Percentiles rank a stretch among this genome's conserved stretches.
phyloP scores from a whole-genome alignment of 2,113 vertebrate species.

The Callithrix jacchus region DNA sequence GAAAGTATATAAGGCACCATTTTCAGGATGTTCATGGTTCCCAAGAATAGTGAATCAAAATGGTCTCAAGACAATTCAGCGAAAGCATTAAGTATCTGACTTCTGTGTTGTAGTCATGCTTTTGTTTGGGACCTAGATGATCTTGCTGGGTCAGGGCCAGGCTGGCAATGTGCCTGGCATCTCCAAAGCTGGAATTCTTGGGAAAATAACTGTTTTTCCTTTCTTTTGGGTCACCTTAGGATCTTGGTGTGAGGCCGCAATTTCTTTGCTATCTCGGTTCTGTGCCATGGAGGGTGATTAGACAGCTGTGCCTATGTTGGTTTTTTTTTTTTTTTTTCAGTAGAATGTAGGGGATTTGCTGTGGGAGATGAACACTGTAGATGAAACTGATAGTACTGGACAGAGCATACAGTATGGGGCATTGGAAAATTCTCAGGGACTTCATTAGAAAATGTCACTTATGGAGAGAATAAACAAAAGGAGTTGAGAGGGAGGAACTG shows the following conservation, averaged over 20 bases:
- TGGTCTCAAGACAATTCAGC: not conserved
- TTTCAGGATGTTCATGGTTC: not conserved
- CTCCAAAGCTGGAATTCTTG: constrained; percentile 47
- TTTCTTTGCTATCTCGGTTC: not conserved
- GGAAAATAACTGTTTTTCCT: constrained; percentile 36
- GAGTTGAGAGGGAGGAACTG: not conserved
- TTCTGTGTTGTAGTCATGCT: not conserved
- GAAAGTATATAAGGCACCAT: not conserved
- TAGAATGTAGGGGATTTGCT: not conserved
- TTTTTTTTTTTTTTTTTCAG: not conserved
- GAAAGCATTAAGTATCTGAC: constrained; percentile 6
- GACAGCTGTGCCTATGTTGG: not conserved
- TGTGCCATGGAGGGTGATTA: not conserved
- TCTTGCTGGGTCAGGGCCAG: constrained; percentile 19
- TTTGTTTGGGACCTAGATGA: constrained; percentile 8
- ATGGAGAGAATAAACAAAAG: not conserved
- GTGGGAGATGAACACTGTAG: not conserved
- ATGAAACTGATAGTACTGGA: not conserved
- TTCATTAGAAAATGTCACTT: not conserved
- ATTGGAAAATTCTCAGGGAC: not conserved
- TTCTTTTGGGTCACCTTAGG: constrained; percentile 43
- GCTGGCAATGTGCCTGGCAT: not conserved
- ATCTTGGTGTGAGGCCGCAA: constrained; percentile 19
- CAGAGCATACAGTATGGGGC: not conserved
- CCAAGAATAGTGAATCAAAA: constrained; percentile 37